Evolutionary conservation across 1,140 invertebrate genomes (phyloP).

Genomic region (Neodiprion pinetum): DNA sequence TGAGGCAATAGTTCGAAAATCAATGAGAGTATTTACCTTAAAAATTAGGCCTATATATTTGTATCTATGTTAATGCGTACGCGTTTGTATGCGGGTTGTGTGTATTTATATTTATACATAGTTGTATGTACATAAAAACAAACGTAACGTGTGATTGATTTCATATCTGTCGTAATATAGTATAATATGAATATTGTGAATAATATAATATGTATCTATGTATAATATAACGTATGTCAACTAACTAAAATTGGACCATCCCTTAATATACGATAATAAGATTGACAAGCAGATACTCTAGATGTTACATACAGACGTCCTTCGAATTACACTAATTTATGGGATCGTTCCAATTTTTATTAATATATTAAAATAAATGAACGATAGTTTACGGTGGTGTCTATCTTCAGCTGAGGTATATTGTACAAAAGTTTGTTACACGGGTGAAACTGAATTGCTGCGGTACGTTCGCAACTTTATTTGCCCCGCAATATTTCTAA

Average conservation of each 20-base stretch:
- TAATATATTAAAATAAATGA: background rate
- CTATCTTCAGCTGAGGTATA: background rate
- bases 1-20: background rate
- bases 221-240: slow-evolving; percentile 20
- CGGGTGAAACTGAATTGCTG: background rate
- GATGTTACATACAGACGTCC: background rate
- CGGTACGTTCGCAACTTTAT: too few relatives aligned
- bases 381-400: background rate
- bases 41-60: slow-evolving; percentile 48
- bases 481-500: too few relatives aligned
- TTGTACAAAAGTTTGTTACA: background rate
- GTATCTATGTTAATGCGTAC: slow-evolving; percentile 30
- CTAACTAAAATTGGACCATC: slow-evolving; percentile 35
- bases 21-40: slow-evolving; percentile 35
- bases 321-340: background rate
- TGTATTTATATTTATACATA: slow-evolving; percentile 47
- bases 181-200: slow-evolving; percentile 21
- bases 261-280: slow-evolving; percentile 39
- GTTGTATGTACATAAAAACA: slow-evolving; percentile 55
- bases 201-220: background rate
- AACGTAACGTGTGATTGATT: slow-evolving; percentile 57
- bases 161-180: slow-evolving; percentile 42
- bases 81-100: background rate
- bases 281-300: slow-evolving; percentile 18
- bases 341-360: background rate